Base-by-base conservation (phyloP, 2,888 invertebrate species). In the Geotrupes spiniger region DNA sequence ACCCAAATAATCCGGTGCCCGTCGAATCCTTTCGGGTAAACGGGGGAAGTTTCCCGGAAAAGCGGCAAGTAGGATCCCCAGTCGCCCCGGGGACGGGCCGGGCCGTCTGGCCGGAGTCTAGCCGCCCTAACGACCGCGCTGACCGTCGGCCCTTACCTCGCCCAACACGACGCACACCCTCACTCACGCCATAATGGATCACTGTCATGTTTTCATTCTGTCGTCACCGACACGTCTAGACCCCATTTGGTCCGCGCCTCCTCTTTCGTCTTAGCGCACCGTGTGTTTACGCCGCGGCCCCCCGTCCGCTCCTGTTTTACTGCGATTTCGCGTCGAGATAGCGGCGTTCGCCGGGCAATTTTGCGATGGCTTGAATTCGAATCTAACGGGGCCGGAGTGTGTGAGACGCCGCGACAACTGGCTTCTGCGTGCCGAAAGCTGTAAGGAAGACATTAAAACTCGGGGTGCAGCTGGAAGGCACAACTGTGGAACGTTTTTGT, bases 101-200 rank as follows among this genome's bases (percentile, higher is more conserved):
- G 21, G 63, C 58, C 54, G 66, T 66, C 68, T 66, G 68, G 66
- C 59, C 55, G 57, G 50, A 50, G 69, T 71, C 70, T 70, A 70
- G 69, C 63, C 69, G 57, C 50, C 60, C 58, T 63, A 61, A 60
- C 62, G 63, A 61, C 63, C 62, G 61, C 60, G n/a, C n/a, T 57
- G 52, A 58, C 52, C 59, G 56, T 52, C 56, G 57, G 56, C 56
- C 56, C 56, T 58, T 58, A 53, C 54, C 58, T 52, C 59, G 48
- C 60, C 58, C 60, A 54, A 57, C 49, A 42, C 3, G 6, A 21
- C 21, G 21, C 21, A 21, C 51, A 42, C 56, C 53, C 54, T 55
- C 56, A 54, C 55, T 55, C 55, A 58, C 54, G 51, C 56, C 53
- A 52, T 61, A 61, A 61, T 61, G 59, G 61, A 61, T 61, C 61